Evolutionary conservation across 1,140 invertebrate species (phyloP).

Genomic region (Papilio machaon): DNA sequence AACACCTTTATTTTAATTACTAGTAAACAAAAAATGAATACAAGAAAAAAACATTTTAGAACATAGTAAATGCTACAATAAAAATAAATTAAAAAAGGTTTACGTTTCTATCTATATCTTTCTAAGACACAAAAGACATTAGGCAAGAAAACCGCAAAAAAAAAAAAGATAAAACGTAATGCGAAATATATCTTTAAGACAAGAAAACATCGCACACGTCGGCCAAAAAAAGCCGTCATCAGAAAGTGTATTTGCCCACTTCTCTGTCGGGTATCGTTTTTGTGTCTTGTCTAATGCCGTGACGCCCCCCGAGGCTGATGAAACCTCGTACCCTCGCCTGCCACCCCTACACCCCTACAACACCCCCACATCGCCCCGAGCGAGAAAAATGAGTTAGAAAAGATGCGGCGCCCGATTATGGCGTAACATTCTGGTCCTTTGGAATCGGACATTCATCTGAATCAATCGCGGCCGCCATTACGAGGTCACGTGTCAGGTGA

Average conservation of each 20-base stretch:
- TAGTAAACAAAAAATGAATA: too few relatives aligned
- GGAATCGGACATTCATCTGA: conserved; percentile 71
- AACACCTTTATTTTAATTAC: too few relatives aligned
- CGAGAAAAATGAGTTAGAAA: conserved; percentile 82
- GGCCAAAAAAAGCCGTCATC: conserved; percentile 60
- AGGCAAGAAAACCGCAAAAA: background rate
- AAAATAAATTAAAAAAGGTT: too few relatives aligned
- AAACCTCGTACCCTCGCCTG: conserved; percentile 53
- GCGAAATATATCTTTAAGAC: background rate
- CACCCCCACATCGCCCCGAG: conserved; percentile 55
- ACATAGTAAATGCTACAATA: too few relatives aligned
- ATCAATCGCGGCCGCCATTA: conserved; percentile 72
- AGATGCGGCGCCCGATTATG: conserved; percentile 79
- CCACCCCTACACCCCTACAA: conserved; percentile 47
- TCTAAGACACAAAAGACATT: background rate
- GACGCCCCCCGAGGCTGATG: conserved; percentile 72
- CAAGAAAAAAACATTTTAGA: too few relatives aligned
- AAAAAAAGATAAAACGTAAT: background rate
- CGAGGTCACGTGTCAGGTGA: conserved; percentile 47
- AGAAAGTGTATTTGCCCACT: conserved; percentile 74
- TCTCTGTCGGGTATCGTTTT: conserved; percentile 74
- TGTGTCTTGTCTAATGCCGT: conserved; percentile 81
- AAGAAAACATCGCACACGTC: conserved; percentile 44
- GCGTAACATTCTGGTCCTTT: conserved; percentile 73
- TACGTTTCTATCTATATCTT: too few relatives aligned